Evolutionary conservation across 2,888 invertebrate species (phyloP).

Genomic region (Oscheius sp.): DNA sequence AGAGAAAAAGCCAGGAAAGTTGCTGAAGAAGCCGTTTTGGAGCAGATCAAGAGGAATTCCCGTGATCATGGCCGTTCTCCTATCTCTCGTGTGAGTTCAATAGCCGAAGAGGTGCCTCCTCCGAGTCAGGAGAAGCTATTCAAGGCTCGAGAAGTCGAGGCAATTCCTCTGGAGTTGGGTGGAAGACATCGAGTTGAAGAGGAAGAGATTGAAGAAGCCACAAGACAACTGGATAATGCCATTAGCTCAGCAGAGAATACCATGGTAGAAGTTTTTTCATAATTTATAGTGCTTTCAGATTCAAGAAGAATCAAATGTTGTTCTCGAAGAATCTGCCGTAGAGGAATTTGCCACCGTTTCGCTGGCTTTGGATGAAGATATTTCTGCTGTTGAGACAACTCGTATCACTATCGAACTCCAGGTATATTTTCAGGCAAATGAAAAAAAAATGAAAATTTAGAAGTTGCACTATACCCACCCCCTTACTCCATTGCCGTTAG

Average conservation of each 20-base stretch:
- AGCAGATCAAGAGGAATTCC: slow-evolving; percentile 16
- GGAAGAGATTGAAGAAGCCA: slow-evolving; percentile 9
- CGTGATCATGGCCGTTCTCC: too few relatives aligned
- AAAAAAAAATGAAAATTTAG: background rate
- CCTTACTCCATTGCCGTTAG: background rate
- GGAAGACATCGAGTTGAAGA: slow-evolving; percentile 4
- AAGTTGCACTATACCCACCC: slow-evolving; percentile 12
- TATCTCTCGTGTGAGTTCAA: too few relatives aligned
- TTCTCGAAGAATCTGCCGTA: slow-evolving; percentile 16
- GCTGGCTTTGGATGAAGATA: slow-evolving; percentile 17
- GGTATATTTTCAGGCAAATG: background rate
- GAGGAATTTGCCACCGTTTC: slow-evolving; percentile 24
- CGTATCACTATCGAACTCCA: background rate
- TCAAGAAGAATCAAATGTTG: slow-evolving; percentile 7
- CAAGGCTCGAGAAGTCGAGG: slow-evolving; percentile 6
- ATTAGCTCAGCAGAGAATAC: background rate
- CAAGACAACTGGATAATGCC: slow-evolving; percentile 16
- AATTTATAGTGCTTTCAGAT: background rate
- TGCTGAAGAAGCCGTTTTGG: slow-evolving; percentile 13
- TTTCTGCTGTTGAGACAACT: slow-evolving; percentile 14
- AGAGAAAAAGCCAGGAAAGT: slow-evolving; percentile 17
- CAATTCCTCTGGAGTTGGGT: slow-evolving; percentile 3
- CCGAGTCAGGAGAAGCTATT: background rate
- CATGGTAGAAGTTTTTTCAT: background rate
- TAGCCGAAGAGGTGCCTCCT: background rate